These are phyloP conservation scores for Scomberomorus guttatus DNA, from an alignment of 2,797 vertebrate genomes.

Conservation along the genomic window DNA sequence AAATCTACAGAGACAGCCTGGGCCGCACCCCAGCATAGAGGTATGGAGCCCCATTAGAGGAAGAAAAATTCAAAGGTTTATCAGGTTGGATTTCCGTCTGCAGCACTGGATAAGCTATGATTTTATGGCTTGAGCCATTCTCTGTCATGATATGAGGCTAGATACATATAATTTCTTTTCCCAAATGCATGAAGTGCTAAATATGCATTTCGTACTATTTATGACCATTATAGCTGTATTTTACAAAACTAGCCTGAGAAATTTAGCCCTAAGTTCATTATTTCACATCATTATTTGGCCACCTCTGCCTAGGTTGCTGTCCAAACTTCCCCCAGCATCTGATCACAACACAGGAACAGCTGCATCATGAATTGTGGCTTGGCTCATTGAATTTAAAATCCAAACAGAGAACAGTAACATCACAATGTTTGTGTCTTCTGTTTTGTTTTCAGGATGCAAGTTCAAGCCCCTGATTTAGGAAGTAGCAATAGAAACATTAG, in stretches of 20 bases:
- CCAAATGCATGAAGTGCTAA: neutral
- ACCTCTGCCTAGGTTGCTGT: neutral
- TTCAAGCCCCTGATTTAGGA: neutral
- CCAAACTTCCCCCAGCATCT: neutral
- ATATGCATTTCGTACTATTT: neutral
- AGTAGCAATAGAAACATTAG: neutral
- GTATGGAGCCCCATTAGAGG: neutral
- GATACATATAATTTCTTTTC: neutral
- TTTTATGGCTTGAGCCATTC: neutral
- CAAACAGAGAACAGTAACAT: neutral
- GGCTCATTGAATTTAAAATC: slow-evolving; percentile 4
- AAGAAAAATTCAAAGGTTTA: neutral
- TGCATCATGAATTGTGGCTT: neutral
- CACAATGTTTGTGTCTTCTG: neutral
- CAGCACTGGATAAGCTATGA: neutral
- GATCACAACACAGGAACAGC: neutral
- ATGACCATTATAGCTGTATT: neutral
- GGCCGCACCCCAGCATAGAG: neutral
- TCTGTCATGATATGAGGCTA: neutral
- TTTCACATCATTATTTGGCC: neutral
- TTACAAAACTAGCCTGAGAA: neutral
- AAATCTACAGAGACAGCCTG: neutral
- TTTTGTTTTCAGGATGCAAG: neutral
- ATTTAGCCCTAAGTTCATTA: neutral
- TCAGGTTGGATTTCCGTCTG: neutral